phyloP scores from a whole-genome alignment of 2,888 invertebrate species.

The Leptinotarsa tumamoca region DNA sequence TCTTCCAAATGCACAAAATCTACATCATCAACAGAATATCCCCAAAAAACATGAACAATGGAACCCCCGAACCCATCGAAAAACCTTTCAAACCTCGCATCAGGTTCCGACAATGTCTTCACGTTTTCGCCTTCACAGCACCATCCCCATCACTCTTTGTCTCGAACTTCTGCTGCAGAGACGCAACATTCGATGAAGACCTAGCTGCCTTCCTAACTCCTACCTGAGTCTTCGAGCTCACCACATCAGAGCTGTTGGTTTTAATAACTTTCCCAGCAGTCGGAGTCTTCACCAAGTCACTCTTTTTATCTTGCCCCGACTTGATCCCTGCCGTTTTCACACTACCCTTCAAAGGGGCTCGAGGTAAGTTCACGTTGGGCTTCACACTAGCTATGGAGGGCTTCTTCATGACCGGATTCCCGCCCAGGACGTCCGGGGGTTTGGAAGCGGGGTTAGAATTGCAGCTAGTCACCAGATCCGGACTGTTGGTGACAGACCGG shows the following conservation, averaged over 20 bases:
- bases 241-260: slow-evolving; percentile 40
- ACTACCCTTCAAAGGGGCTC: slow-evolving; percentile 67
- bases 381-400: slow-evolving; percentile 60
- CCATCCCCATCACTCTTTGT: slow-evolving; percentile 61
- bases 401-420: slow-evolving; percentile 59
- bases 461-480: slow-evolving; percentile 81
- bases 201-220: slow-evolving; percentile 68
- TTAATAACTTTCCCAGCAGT: slow-evolving; percentile 47
- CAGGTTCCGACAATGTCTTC: slow-evolving; percentile 24
- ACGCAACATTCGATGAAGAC: slow-evolving; percentile 78
- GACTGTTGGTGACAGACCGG: slow-evolving; percentile 71
- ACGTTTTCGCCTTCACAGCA: slow-evolving; percentile 44
- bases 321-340: slow-evolving; percentile 65
- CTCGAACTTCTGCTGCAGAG: slow-evolving; percentile 84
- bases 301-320: slow-evolving; percentile 58
- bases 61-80: neutral
- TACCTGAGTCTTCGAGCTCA: slow-evolving; percentile 55
- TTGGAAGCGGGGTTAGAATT: slow-evolving; percentile 68
- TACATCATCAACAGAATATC: too few relatives aligned
- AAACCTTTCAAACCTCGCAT: neutral
- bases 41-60: too few relatives aligned
- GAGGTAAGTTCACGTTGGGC: slow-evolving; percentile 58
- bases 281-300: slow-evolving; percentile 60
- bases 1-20: too few relatives aligned
- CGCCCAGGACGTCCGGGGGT: slow-evolving; percentile 74